phyloP scores from a whole-genome alignment of 2,113 vertebrate genomes.

The Dicrurus megarhynchus region DNA sequence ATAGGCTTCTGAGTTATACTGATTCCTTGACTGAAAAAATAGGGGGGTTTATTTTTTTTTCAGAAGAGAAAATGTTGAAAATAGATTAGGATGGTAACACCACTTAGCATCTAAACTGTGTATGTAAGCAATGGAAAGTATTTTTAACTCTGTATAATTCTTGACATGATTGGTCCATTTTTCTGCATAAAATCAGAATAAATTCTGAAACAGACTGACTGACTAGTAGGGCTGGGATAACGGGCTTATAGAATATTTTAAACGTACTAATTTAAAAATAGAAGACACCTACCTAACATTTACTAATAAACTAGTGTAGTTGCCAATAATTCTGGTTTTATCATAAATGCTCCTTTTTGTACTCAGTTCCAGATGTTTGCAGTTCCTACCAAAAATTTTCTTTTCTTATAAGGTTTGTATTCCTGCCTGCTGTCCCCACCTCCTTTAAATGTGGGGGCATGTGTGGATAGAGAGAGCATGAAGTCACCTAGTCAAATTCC shows the following conservation, averaged over 20 bases:
- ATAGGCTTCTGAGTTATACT: background rate
- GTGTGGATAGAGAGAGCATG: background rate
- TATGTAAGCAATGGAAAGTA: background rate
- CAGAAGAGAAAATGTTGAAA: background rate
- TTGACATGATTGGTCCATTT: background rate
- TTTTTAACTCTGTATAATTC: background rate
- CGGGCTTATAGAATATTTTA: background rate
- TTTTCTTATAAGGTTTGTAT: background rate
- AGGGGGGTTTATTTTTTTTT: background rate
- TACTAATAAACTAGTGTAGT: background rate
- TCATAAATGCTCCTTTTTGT: background rate
- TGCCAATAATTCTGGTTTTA: background rate
- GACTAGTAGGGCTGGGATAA: background rate
- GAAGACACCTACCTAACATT: background rate
- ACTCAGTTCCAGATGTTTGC: background rate
- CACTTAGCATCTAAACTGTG: background rate
- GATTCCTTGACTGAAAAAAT: background rate
- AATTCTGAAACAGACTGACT: background rate
- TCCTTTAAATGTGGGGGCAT: background rate
- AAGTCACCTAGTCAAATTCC: background rate
- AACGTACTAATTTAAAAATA: background rate
- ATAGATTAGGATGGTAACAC: background rate
- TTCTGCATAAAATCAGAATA: background rate
- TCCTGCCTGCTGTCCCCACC: background rate
- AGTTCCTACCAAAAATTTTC: background rate